These are phyloP conservation scores for Microcebus tavaratra DNA, from an alignment of 2,113 vertebrate species.

Conservation along the genomic window DNA sequence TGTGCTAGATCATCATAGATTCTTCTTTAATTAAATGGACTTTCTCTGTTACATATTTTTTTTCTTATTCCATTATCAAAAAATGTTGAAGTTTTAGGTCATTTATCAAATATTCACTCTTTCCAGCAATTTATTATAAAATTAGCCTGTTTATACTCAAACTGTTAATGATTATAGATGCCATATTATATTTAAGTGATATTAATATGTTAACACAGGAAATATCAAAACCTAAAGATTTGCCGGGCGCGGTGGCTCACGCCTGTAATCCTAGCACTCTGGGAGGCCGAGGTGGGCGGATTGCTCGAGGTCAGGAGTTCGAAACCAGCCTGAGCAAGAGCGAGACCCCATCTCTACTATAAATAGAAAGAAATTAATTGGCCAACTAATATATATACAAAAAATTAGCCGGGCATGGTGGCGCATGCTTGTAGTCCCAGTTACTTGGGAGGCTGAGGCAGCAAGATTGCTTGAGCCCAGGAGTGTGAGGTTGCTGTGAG, in stretches of 20 bases:
- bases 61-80: constrained; percentile 11
- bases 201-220: not conserved
- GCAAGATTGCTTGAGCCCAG: too few species aligned
- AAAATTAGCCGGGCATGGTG: too few species aligned
- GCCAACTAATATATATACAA: too few species aligned
- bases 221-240: constrained; percentile 5
- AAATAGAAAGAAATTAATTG: too few species aligned
- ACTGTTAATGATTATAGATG: not conserved
- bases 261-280: too few species aligned
- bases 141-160: not conserved
- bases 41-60: not conserved
- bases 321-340: too few species aligned
- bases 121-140: constrained; percentile 21
- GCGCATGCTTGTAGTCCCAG: too few species aligned
- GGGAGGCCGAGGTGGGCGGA: too few species aligned
- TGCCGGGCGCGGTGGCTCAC: not conserved
- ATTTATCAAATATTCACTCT: not conserved
- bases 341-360: too few species aligned
- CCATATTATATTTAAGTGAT: not conserved
- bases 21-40: not conserved
- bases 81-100: not conserved
- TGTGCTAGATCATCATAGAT: not conserved
- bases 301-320: too few species aligned
- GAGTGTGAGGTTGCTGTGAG: too few species aligned
- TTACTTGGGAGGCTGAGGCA: too few species aligned